Base-by-base conservation (phyloP, 2,888 invertebrate genomes). In the Diaperis boleti region DNA sequence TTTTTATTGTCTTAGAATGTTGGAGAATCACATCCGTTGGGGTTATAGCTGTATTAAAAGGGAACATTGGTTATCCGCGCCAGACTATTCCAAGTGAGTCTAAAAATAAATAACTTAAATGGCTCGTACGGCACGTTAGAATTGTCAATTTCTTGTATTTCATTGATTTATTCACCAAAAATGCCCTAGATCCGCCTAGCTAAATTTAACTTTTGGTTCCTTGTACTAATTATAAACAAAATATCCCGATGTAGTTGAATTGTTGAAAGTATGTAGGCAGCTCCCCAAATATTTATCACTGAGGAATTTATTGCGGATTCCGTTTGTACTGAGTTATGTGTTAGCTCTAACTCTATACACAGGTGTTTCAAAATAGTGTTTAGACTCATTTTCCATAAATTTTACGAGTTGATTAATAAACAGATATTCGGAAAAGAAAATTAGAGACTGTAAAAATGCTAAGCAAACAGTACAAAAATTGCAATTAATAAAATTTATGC, bases 81-180 rank as follows among this genome's bases (percentile, higher is more conserved):
- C 20, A 57, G 59, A 59, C 69, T 66, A 71, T 66, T 71, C 70
- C 76, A 76, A 73, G 70, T 71, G 69, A 47, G 67, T 69, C 78
- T 78, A 78, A 77, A 78, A 78, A 78, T 78, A 78, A 74, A 42
- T 45, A 60, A 52, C 50, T 60, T 52, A 52, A 52, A 60, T 60
- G 59, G 59, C 59, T 60, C 52, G 52, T 52, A 59, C 15, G 42
- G 39, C 15, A 47, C 7, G 47, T 13, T 18, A 26, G 10, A 57
- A 57, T 41, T 29, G n/a, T 20, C 13, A 20, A 37, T 57, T 57
- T 44, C 17, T 44, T 18, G 11, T 18, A 37, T 39, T 37, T 22
- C 18, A 42, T 11, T 17, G 11, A 8, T 42, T 11, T 17, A 18
- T 13, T 35, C 10, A 4, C 7, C 18, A 35, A 50, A 17, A 33